phyloP scores from a whole-genome alignment of 2,113 vertebrate genomes.

The Aldabrachelys gigantea region DNA sequence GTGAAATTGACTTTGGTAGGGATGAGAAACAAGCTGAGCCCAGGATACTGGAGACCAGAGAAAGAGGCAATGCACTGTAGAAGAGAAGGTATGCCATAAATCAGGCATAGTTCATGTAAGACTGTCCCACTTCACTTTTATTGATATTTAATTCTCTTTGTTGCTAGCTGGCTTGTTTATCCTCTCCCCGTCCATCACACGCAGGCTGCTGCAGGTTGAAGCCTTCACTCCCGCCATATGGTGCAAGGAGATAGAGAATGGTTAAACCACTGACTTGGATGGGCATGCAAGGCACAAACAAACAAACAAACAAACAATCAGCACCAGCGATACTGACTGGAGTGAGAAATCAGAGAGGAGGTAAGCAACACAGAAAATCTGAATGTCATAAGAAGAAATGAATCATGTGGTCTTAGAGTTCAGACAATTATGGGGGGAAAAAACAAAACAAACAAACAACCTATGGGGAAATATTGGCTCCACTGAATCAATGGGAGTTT shows the following conservation, averaged over 20 bases:
- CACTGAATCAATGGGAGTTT: too few species aligned
- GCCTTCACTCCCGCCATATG: not conserved
- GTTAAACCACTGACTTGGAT: not conserved
- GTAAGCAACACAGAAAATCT: not conserved
- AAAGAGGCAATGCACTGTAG: not conserved
- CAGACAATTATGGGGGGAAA: too few species aligned
- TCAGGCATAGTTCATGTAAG: not conserved
- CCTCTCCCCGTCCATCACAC: too few species aligned
- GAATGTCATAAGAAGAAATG: not conserved
- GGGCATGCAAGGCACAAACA: not conserved
- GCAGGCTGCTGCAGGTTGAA: too few species aligned
- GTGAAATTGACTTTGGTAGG: not conserved
- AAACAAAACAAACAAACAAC: too few species aligned
- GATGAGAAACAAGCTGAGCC: not conserved
- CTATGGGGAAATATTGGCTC: too few species aligned
- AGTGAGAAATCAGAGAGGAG: not conserved
- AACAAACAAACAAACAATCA: too few species aligned
- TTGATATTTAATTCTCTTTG: not conserved
- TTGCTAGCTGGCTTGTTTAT: not conserved
- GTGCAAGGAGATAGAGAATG: not conserved
- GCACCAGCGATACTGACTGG: not conserved
- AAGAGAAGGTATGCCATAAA: not conserved
- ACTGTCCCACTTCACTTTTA: not conserved
- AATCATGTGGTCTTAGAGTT: too few species aligned
- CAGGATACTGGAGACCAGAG: not conserved